Base-by-base conservation (phyloP, 2,113 vertebrate species). In the Myrmecophaga tridactyla region DNA sequence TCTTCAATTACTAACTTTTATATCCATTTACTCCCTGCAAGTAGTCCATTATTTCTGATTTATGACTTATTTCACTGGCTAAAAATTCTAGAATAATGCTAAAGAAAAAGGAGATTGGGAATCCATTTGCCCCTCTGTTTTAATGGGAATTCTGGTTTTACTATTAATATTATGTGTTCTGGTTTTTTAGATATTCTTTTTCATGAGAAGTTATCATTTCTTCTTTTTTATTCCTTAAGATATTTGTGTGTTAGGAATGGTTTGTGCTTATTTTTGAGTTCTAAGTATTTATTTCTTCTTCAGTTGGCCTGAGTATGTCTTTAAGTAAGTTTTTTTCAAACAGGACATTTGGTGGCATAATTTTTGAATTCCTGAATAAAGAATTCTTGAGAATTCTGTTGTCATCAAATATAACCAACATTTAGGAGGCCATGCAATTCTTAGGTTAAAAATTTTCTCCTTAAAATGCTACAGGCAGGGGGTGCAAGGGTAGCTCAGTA, bases 211-310 rank as follows among this genome's bases (percentile, higher is more conserved):
- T 4, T 73, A 76, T 82, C 7, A 17, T 81, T 41, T 31, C 56
- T 81, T 72, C 2, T 9, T 77, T 75, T 85, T 63, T 77, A 73
- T 23, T 17, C 41, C 34, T 58, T 86, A 83, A 76, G 36, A 76
- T 63, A 48, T 82, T 94, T 95, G n/a, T 73, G 23, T 63, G 21
- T 84, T 82, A 65, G 36, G 14, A 60, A 95, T 92, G 17, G 3
- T 34, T 11, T 62, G 36, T 70, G 36, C 69, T 70, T 9, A 39
- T 69, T 34, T 83, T 56, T 51, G 56, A 67, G 23, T 62, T 78
- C 41, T 86, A 78, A 93, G 95, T 77, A 92, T 86, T 82, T 15
- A 89, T 72, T 70, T 94, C 29, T 70, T 20, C 73, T 23, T 90
- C 36, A 86, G 14, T 75, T 87, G 39, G 34, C 27, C 70, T 76